Evolutionary conservation across 1,140 invertebrate genomes (phyloP), one percentile per base, ranked within the genome.

Genomic region (Rhagoletis pomonella): DNA sequence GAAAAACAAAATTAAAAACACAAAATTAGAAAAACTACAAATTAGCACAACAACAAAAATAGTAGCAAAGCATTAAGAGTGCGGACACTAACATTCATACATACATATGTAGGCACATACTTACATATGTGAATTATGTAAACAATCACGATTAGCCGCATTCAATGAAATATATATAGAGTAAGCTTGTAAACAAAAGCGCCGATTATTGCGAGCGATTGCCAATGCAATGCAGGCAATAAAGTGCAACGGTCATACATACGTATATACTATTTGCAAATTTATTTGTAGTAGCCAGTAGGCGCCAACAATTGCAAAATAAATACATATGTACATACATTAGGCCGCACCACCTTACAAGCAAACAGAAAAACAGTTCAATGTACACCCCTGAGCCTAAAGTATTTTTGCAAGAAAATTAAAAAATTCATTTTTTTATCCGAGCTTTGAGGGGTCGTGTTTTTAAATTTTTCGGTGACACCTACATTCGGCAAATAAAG

Each of bases 101-200:
- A 19, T 12, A 9, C 17, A n/a, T 29, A 58, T 4, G 7, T 81
- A 55, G 2, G 17, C 3, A 29, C 7, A 7, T 64, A 14, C 62
- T 19, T 42, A 67, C 19, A 17, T 39, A 62, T 62, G 60, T 67
- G 73, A 9, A 4, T 81, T 55, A 55, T 81, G n/a, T 81, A 81
- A 81, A 81, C 73, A 81, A 81, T n/a, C 14, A 47, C 19, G 73
- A 81, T 81, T 81, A 81, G 47, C 73, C 55, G 50, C 50, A 55
- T 50, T 81, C 73, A 81, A 81, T 81, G 73, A 81, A 81, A 81
- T 19, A 42, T 81, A 7, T 55, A 55, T 81, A 29, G 64, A 81
- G 10, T 29, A 55, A 81, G 73, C 85, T 47, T 44, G 58, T 86
- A 86, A 86, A 86, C 85, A 86, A 86, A 86, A 62, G 85, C 59